Evolutionary conservation across 2,888 invertebrate genomes (phyloP), one percentile per base, ranked within the genome.

Genomic region (Cephus pulcher): DNA sequence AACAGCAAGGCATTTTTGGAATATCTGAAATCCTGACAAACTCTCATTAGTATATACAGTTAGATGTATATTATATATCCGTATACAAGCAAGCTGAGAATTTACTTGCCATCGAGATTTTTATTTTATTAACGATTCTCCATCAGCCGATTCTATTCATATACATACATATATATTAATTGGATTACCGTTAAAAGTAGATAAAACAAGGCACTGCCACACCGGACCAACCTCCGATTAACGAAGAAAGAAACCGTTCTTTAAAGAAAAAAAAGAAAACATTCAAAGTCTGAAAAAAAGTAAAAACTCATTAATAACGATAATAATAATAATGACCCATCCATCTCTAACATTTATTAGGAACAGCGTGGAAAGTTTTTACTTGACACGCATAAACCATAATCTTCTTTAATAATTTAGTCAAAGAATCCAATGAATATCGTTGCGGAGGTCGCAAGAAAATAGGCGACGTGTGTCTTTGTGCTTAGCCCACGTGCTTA

Each of bases 401-500:
- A 2, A 23, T 56, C 56, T 56, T 56, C 23, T 56, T 56, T 56
- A 56, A 56, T 56, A 56, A 23, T 23, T 40, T 9, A 23, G 23
- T 56, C 23, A 9, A 23, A 23, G 23, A 23, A 23, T 56, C 56
- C 56, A 56, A 56, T 56, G 23, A 56, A 23, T 9, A 6, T 56
- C 15, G 23, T 23, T 56, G 23, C 56, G 23, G 23, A 56, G 56
- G 56, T 56, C 56, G 56, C 56, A 9, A 56, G 15, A 56, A 79
- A 77, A 56, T 32, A 82, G 82, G 82, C 77, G 81, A 81, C 82
- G 73, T 71, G 82, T 89, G 82, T 89, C 88, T 86, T 87, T 86
- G 86, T 89, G 89, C 86, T 83, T 86, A 84, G 85, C 78, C 85
- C 85, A 84, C 76, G 78, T 79, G 78, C 77, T 33, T 34, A 78